Evolutionary conservation across 2,113 vertebrate species (phyloP), one percentile per base, ranked within the genome.

Genomic region (Sardina pilchardus): DNA sequence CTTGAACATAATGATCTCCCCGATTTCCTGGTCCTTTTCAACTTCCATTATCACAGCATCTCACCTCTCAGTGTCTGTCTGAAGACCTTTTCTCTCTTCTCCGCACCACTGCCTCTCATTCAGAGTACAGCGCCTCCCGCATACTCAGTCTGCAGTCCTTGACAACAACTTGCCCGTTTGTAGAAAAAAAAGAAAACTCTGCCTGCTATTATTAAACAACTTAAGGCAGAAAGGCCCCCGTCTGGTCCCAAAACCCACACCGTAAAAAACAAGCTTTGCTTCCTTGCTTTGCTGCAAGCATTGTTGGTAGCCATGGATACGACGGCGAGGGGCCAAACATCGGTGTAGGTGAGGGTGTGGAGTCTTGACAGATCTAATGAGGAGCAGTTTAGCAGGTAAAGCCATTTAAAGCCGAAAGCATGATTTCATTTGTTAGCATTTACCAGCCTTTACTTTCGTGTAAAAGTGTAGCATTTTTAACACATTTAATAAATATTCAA

Each of bases 251-350:
- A 63, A 34, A 78, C 34, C 10, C 71, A 78, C 12, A 78, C 26
- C 19, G 10, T 36, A 16, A 78, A 78, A 67, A 67, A 30, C n/a
- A 67, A 67, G 50, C 53, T 53, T 5, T 36, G 24, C 82, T 84
- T 82, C 75, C 30, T 82, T 82, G 50, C 47, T 14, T 50, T 75
- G 53, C 56, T 78, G 26, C 59, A 75, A 83, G 84, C 50, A 86
- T 43, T 83, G 71, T 83, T 85, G 43, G 85, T 84, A 83, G 84
- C 83, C 82, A 89, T 53, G 84, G 87, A 80, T 84, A 90, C 82
- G 5, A 10, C 48, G 30, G 82, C 56, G 53, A 63, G 63, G 17
- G 86, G 83, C 34, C 44, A 88, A 89, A 85, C 88, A 88, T 16
- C 9, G 42, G 67, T 63, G 53, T 19, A 75, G 82, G 71, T 85